These are phyloP conservation scores for Diaphora mendica DNA, from an alignment of 2,888 invertebrate species.

Conservation along the genomic window DNA sequence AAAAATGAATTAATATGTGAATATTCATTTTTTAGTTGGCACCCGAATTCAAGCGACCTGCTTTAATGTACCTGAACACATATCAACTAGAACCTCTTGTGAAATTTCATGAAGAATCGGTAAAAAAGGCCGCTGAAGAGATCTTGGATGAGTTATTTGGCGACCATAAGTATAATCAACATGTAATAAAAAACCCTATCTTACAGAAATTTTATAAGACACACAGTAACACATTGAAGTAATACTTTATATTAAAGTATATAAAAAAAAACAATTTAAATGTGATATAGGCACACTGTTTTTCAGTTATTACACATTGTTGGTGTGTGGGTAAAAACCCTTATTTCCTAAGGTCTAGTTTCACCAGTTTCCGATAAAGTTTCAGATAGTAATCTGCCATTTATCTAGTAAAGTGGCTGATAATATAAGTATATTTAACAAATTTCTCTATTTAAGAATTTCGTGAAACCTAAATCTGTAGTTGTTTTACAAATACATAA, in stretches of 20 bases:
- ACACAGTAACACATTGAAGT: not conserved
- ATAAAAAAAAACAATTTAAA: too few relatives aligned
- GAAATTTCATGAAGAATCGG: slow-evolving; percentile 56
- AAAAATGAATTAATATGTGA: not conserved
- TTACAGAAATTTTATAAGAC: not conserved
- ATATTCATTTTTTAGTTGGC: slow-evolving; percentile 59
- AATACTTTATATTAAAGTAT: not conserved
- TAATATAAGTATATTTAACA: too few relatives aligned
- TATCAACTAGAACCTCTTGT: slow-evolving; percentile 68
- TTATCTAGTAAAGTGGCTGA: too few relatives aligned
- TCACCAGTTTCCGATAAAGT: too few relatives aligned
- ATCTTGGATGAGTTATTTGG: slow-evolving; percentile 64
- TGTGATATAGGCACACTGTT: too few relatives aligned
- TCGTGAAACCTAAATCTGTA: too few relatives aligned
- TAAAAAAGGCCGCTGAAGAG: slow-evolving; percentile 54
- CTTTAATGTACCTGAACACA: slow-evolving; percentile 64
- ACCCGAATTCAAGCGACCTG: slow-evolving; percentile 74
- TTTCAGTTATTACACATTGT: too few relatives aligned
- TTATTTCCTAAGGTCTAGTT: too few relatives aligned
- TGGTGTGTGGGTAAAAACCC: too few relatives aligned
- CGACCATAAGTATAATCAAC: slow-evolving; percentile 68
- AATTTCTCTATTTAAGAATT: too few relatives aligned
- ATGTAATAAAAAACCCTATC: not conserved
- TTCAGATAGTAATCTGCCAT: too few relatives aligned
- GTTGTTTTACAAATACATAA: too few relatives aligned